Evolutionary conservation across 2,888 invertebrate genomes (phyloP).

Genomic region (Sylvicola fuscatus): DNA sequence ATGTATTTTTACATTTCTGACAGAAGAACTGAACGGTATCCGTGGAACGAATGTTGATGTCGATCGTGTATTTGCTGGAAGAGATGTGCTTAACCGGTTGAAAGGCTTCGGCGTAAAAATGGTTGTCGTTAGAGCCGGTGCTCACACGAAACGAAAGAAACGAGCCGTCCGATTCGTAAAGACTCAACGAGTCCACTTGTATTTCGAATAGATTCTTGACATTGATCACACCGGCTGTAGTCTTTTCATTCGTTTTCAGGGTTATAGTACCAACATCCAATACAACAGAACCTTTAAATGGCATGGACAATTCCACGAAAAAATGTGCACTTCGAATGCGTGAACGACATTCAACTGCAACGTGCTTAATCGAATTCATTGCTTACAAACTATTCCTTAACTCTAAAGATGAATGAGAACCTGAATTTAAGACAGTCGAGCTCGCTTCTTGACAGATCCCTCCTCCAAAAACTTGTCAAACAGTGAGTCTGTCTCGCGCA

Average conservation of each 20-base stretch:
- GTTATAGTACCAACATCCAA: not conserved
- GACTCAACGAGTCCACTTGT: conserved; percentile 2
- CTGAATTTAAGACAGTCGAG: no score
- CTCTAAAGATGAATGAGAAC: no score
- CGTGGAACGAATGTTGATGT: not conserved
- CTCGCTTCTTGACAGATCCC: no score
- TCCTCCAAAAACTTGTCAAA: conserved; percentile 31
- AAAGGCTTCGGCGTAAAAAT: no score
- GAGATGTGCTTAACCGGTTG: no score
- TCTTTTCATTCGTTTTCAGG: not conserved
- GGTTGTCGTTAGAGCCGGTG: not conserved
- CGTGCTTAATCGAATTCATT: conserved; percentile 3
- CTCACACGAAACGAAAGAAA: conserved; percentile 3
- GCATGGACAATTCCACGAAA: conserved; percentile 3
- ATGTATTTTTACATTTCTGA: conserved; percentile 1
- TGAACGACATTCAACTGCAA: conserved; percentile 4
- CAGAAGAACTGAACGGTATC: conserved; percentile 1
- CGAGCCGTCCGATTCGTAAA: not conserved
- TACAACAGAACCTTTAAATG: not conserved
- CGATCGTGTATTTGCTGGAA: not conserved
- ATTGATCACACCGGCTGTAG: not conserved
- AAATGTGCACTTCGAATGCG: conserved; percentile 5
- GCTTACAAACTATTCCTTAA: not conserved
- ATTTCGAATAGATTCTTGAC: not conserved
- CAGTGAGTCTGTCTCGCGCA: conserved; percentile 55